Evolutionary conservation across 2,888 invertebrate genomes (phyloP).

Genomic region (Psococerastis gibbosa): DNA sequence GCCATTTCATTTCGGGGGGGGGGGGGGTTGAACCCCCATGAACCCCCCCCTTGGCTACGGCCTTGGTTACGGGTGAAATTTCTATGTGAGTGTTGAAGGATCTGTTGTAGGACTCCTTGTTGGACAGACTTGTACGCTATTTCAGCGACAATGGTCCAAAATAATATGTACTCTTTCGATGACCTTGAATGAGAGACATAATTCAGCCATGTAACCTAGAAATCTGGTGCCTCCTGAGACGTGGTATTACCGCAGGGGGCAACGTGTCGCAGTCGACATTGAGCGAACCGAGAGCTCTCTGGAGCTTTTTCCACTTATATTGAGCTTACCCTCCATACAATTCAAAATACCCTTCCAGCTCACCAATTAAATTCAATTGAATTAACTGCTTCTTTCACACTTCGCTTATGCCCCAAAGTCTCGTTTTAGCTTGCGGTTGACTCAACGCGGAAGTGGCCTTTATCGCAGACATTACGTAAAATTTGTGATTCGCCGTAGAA

Average conservation of each 20-base stretch:
- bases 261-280: not conserved
- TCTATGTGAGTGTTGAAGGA: no score
- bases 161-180: no score
- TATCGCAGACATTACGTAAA: constrained; percentile 8
- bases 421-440: not conserved
- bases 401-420: not conserved
- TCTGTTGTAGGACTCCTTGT: no score
- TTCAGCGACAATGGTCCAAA: no score
- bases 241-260: constrained; percentile 6
- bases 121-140: no score
- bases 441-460: constrained; percentile 9
- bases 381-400: constrained; percentile 10
- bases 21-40: no score
- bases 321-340: not conserved
- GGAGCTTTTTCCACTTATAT: not conserved
- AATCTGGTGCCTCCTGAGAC: constrained; percentile 7
- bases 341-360: constrained; percentile 1
- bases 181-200: constrained; percentile 7
- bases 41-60: no score
- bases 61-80: no score
- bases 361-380: constrained; percentile 10
- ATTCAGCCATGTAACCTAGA: constrained; percentile 9
- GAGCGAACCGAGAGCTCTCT: no score
- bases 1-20: no score
- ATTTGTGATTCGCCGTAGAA: constrained; percentile 8